Percentiles rank a stretch among this genome's conserved stretches.
These are phyloP conservation scores for Dolichoris vasculosae DNA, from an alignment of 1,140 invertebrate species.

Conservation along the genomic window DNA sequence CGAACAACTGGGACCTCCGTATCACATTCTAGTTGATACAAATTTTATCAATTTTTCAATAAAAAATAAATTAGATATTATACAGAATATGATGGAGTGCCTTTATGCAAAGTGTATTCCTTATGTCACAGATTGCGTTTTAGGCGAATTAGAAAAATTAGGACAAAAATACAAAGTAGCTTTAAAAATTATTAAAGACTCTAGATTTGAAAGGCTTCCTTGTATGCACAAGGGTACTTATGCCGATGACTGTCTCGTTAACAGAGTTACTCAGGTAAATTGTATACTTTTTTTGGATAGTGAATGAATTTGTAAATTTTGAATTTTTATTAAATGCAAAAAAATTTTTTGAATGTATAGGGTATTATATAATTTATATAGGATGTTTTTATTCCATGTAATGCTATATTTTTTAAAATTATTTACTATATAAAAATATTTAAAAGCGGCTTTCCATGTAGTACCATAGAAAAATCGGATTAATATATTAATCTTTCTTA, in stretches of 20 bases:
- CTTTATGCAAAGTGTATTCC: slow-evolving; percentile 99
- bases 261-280: slow-evolving; percentile 90
- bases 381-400: too few relatives aligned
- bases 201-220: slow-evolving; percentile 92
- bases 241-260: slow-evolving; percentile 98
- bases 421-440: too few relatives aligned
- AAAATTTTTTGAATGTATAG: too few relatives aligned
- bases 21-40: slow-evolving; percentile 97
- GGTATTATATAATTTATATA: too few relatives aligned
- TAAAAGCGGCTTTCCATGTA: too few relatives aligned
- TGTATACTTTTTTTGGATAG: slow-evolving; percentile 22
- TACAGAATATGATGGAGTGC: slow-evolving; percentile 99
- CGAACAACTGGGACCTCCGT: slow-evolving; percentile 98
- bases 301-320: neutral
- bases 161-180: slow-evolving; percentile 97
- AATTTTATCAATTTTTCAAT: slow-evolving; percentile 99
- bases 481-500: too few relatives aligned
- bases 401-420: too few relatives aligned
- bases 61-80: slow-evolving; percentile 97
- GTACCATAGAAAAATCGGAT: too few relatives aligned
- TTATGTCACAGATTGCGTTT: slow-evolving; percentile 98
- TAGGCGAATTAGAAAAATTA: slow-evolving; percentile 98
- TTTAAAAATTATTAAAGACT: slow-evolving; percentile 96
- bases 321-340: neutral
- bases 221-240: slow-evolving; percentile 99